These are phyloP conservation scores for Pseudopipra pipra DNA, from an alignment of 2,113 vertebrate species.

Conservation along the genomic window DNA sequence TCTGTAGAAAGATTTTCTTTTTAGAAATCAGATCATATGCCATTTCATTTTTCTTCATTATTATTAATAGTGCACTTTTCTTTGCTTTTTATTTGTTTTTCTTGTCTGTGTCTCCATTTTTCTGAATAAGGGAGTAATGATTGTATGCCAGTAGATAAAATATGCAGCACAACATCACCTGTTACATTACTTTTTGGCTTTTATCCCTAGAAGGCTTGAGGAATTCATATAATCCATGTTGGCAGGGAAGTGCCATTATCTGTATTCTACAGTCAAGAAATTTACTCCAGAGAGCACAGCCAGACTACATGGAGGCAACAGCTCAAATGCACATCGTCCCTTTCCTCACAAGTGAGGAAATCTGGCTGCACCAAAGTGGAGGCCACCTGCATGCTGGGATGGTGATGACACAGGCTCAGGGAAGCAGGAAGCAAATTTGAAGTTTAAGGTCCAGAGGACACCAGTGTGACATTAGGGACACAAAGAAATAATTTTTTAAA, in stretches of 20 bases:
- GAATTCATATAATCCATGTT: not conserved
- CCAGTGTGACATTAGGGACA: not conserved
- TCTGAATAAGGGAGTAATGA: conserved; percentile 30
- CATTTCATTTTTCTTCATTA: conserved; percentile 7
- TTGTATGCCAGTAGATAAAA: conserved; percentile 44
- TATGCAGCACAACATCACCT: conserved; percentile 18
- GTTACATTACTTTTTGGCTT: conserved; percentile 24
- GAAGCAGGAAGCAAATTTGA: not conserved
- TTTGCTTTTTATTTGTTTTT: conserved; percentile 41
- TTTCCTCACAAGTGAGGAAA: not conserved
- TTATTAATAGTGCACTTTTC: conserved; percentile 13
- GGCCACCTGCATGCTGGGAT: not conserved
- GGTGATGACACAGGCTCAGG: not conserved
- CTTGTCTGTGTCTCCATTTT: not conserved
- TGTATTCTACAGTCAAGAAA: not conserved
- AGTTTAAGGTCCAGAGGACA: not conserved
- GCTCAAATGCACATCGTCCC: not conserved
- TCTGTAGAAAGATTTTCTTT: not conserved
- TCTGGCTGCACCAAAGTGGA: not conserved
- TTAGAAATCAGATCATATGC: not conserved
- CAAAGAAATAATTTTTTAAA: not conserved
- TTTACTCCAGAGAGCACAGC: not conserved
- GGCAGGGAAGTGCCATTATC: not conserved
- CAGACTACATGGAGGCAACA: not conserved
- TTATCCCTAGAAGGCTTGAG: conserved; percentile 20